Conservation (phyloP, 2,797 vertebrate species). For the Tamandua tetradactyla region DNA sequence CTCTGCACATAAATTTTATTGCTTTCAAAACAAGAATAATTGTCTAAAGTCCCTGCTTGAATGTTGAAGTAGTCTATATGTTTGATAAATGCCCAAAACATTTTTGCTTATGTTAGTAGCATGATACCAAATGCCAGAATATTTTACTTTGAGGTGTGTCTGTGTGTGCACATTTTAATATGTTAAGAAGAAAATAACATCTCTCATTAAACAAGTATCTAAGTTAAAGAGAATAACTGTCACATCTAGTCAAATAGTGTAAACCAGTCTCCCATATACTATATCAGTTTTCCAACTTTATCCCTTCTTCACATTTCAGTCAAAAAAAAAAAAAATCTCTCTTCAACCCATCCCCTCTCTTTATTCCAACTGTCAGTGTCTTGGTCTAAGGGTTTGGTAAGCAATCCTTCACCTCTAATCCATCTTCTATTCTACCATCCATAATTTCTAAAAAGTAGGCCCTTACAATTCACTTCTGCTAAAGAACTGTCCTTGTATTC, state of each 20-base stretch:
- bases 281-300: neutral
- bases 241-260: neutral
- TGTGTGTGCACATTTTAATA: neutral
- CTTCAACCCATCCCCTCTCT: neutral
- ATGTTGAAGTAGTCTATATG: neutral
- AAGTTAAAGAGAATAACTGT: slow-evolving; percentile 28
- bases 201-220: slow-evolving; percentile 2
- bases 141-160: neutral
- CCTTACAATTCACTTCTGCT: neutral
- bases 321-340: slow-evolving; percentile 32
- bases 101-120: neutral
- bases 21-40: slow-evolving; percentile 63
- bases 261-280: neutral
- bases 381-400: neutral
- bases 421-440: neutral
- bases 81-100: neutral
- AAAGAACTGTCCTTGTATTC: neutral
- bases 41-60: slow-evolving; percentile 36
- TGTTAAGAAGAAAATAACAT: neutral
- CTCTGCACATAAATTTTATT: slow-evolving; percentile 52
- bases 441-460: neutral
- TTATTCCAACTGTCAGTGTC: neutral
- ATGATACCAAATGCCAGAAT: neutral
- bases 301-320: neutral
- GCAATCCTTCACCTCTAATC: neutral